Evolutionary conservation across 2,888 invertebrate species (phyloP).

Genomic region (Thyatira batis): DNA sequence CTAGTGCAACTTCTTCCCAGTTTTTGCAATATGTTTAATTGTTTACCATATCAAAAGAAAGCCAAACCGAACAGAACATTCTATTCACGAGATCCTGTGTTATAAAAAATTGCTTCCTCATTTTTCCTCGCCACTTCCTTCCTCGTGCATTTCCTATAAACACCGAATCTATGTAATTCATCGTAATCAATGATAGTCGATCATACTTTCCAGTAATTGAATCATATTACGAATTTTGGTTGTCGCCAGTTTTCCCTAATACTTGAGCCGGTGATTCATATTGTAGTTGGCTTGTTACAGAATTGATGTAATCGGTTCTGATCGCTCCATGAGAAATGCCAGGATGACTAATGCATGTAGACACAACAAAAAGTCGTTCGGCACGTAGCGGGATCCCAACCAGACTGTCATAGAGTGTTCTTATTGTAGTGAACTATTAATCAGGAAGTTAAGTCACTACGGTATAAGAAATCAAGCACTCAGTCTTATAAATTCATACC

Average conservation of each 20-base stretch:
- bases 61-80: no score
- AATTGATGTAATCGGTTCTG: constrained; percentile 7
- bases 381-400: background rate
- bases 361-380: constrained; percentile 1
- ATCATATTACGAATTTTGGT: constrained; percentile 14
- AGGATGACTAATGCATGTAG: background rate
- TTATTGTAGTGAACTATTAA: no score
- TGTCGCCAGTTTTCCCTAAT: background rate
- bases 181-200: constrained; percentile 4
- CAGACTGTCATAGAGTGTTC: no score
- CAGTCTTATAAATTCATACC: no score
- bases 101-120: background rate
- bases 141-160: background rate
- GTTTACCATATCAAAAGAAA: no score
- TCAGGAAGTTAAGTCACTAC: no score
- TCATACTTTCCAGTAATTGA: constrained; percentile 19
- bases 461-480: no score
- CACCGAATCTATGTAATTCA: background rate
- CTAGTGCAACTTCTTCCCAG: no score
- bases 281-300: constrained; percentile 1
- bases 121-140: constrained; percentile 1
- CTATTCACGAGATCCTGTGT: no score
- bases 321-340: constrained; percentile 1
- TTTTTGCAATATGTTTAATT: no score
- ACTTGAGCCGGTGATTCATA: constrained; percentile 5